Percentiles rank a stretch among this genome's conserved stretches.
phyloP scores from a whole-genome alignment of 1,140 invertebrate genomes.

The Zaprionus capensis region DNA sequence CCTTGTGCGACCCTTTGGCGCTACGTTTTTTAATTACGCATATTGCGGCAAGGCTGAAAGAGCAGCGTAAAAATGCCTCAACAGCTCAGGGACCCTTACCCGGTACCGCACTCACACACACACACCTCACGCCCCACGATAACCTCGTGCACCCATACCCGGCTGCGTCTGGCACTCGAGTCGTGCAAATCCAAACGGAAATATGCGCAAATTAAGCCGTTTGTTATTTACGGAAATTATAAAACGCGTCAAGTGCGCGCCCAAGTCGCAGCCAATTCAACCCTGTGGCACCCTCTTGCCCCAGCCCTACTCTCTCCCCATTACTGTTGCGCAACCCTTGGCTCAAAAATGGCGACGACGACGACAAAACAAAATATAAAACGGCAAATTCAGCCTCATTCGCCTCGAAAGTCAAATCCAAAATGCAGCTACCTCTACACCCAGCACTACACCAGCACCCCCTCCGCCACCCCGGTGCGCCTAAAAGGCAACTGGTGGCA shows the following conservation, averaged over 20 bases:
- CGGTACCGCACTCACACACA: background rate
- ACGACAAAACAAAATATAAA: slow-evolving; percentile 51
- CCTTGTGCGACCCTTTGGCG: slow-evolving; percentile 13
- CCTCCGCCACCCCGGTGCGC: background rate
- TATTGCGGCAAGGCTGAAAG: slow-evolving; percentile 32
- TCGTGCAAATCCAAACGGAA: slow-evolving; percentile 81
- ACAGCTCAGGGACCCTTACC: background rate
- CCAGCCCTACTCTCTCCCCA: background rate
- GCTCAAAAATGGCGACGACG: slow-evolving; percentile 37
- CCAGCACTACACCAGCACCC: background rate
- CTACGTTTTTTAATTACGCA: slow-evolving; percentile 38
- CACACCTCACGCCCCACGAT: background rate
- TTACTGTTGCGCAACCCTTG: slow-evolving; percentile 50
- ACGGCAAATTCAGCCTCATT: slow-evolving; percentile 5
- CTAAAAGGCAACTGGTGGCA: slow-evolving; percentile 54
- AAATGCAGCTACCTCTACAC: slow-evolving; percentile 4
- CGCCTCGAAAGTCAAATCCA: slow-evolving; percentile 12
- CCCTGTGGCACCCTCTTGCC: slow-evolving; percentile 18
- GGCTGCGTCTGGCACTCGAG: slow-evolving; percentile 57
- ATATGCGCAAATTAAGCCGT: slow-evolving; percentile 82
- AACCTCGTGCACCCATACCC: background rate
- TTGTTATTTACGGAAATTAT: slow-evolving; percentile 82
- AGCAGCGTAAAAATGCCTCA: slow-evolving; percentile 2
- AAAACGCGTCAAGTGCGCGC: slow-evolving; percentile 79
- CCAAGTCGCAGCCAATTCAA: slow-evolving; percentile 55